phyloP scores from a whole-genome alignment of 2,113 vertebrate species.

The Chaenocephalus aceratus region DNA sequence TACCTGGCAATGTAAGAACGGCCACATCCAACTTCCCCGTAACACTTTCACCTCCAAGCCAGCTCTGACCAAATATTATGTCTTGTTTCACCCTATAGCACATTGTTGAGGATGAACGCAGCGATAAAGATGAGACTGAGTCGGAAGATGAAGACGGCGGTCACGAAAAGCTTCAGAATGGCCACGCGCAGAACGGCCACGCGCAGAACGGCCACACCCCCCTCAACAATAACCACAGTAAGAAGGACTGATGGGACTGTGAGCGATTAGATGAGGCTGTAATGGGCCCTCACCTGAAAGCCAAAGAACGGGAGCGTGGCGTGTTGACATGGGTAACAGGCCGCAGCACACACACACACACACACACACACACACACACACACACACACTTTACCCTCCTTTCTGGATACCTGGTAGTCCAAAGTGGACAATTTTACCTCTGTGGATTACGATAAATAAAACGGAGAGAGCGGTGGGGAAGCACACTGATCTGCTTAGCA shows the following conservation, averaged over 20 bases:
- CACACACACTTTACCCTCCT: background rate
- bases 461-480: conserved; percentile 7
- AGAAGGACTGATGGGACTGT: conserved; percentile 76
- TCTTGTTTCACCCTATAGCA: conserved; percentile 51
- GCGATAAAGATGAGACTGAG: conserved; percentile 92
- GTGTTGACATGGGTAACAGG: conserved; percentile 29
- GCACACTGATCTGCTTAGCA: conserved; percentile 25
- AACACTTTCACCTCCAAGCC: background rate
- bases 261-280: background rate
- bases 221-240: conserved; percentile 89
- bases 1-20: conserved; percentile 90
- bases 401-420: conserved; percentile 2
- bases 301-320: conserved; percentile 44
- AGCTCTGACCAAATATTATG: background rate
- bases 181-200: conserved; percentile 85
- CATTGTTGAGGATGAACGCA: conserved; percentile 92
- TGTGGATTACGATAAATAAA: conserved; percentile 47
- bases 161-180: conserved; percentile 79
- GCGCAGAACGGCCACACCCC: conserved; percentile 87
- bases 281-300: conserved; percentile 41
- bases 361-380: conserved; percentile 26
- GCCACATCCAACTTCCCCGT: background rate
- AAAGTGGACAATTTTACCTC: conserved; percentile 6
- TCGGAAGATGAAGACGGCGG: conserved; percentile 87
- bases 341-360: conserved; percentile 22